Percentiles rank a stretch among this genome's conserved stretches.
Evolutionary conservation across 1,140 invertebrate genomes (phyloP).

Genomic region (Drosophila simulans): DNA sequence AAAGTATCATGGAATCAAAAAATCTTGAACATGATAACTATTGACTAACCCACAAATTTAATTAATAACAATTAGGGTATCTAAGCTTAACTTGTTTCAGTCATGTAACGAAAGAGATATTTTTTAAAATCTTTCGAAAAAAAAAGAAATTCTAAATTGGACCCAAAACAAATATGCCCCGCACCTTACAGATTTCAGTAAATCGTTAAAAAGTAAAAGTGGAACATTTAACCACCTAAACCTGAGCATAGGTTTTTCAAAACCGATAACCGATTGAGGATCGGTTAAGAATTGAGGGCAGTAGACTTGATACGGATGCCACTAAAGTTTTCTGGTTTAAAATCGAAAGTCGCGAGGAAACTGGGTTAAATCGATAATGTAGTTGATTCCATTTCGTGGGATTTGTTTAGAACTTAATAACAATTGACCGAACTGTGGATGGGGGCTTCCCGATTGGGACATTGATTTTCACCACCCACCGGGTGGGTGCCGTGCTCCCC

Average conservation of each 20-base stretch:
- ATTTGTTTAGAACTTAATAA: slow-evolving; percentile 22
- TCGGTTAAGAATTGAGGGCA: background rate
- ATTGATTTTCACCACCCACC: slow-evolving; percentile 54
- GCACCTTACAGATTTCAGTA: background rate
- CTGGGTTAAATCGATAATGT: slow-evolving; percentile 15
- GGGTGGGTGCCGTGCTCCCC: background rate
- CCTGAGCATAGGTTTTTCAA: background rate
- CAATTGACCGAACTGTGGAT: slow-evolving; percentile 22
- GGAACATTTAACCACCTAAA: too few species aligned
- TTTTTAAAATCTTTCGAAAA: background rate
- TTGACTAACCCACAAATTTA: too few species aligned
- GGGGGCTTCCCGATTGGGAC: slow-evolving; percentile 6
- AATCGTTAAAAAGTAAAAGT: background rate
- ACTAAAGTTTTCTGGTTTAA: background rate
- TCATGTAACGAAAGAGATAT: background rate
- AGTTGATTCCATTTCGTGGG: background rate
- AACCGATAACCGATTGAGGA: background rate
- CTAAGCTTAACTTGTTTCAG: too few species aligned
- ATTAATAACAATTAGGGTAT: too few species aligned
- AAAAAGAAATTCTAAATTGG: background rate
- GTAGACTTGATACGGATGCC: background rate
- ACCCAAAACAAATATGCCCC: background rate
- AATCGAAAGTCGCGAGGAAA: background rate
- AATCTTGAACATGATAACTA: too few species aligned
- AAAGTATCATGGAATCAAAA: background rate